Conservation (phyloP, 2,888 invertebrate genomes). For the Yponomeuta malinellus region DNA sequence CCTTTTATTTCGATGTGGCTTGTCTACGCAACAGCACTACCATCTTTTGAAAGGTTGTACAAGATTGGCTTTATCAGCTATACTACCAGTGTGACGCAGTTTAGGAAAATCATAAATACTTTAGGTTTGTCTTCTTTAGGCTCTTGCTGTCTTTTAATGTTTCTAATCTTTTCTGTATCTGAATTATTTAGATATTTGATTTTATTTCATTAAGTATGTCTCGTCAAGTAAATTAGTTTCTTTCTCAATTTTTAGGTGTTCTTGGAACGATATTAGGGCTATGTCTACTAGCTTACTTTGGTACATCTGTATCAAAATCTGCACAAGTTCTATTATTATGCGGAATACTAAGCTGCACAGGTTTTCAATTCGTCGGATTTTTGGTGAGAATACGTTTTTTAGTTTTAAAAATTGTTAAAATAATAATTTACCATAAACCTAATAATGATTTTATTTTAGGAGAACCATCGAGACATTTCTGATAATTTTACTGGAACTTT, state of each 20-base stretch:
- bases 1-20: constrained; percentile 41
- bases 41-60: constrained; percentile 43
- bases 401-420: constrained; percentile 18
- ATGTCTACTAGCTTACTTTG: constrained; percentile 37
- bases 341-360: constrained; percentile 37
- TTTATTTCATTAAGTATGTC: neutral
- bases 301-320: constrained; percentile 11
- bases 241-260: constrained; percentile 38
- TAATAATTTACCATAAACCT: neutral
- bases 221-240: neutral
- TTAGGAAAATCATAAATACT: constrained; percentile 50
- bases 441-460: neutral
- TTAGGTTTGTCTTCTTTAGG: constrained; percentile 35
- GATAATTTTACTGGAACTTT: constrained; percentile 49
- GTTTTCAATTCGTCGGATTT: constrained; percentile 57
- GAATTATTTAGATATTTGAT: no score
- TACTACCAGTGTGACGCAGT: constrained; percentile 41
- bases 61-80: constrained; percentile 37
- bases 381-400: constrained; percentile 35
- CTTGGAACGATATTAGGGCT: constrained; percentile 43
- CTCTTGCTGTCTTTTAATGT: neutral
- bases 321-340: constrained; percentile 28
- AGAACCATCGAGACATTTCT: constrained; percentile 45
- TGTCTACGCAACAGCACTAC: constrained; percentile 33
- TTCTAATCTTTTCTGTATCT: neutral